Evolutionary conservation across 2,113 vertebrate species (phyloP).

Genomic region (Nibea coibor): DNA sequence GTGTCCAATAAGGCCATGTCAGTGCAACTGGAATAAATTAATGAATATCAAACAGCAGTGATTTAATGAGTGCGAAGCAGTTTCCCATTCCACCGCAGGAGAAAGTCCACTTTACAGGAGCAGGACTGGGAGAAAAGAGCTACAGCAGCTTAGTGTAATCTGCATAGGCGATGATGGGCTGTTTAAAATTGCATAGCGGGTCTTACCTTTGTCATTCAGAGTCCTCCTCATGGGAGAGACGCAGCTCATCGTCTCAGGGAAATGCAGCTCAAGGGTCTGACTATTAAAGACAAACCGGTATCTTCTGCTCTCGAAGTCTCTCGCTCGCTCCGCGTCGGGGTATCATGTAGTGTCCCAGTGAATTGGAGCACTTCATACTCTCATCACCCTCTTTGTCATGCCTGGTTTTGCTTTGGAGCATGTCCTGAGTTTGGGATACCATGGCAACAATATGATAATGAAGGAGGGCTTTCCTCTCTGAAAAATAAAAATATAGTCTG

Average conservation of each 20-base stretch:
- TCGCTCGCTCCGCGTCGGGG: background rate
- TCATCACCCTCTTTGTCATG: slow-evolving; percentile 48
- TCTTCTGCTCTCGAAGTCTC: background rate
- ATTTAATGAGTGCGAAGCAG: slow-evolving; percentile 61
- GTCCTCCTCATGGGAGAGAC: slow-evolving; percentile 31
- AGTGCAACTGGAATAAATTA: slow-evolving; percentile 62
- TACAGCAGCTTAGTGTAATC: slow-evolving; percentile 74
- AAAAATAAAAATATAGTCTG: background rate
- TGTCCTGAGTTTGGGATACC: slow-evolving; percentile 62
- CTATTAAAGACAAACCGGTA: background rate
- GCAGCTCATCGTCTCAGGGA: slow-evolving; percentile 45
- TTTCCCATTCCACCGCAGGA: slow-evolving; percentile 25
- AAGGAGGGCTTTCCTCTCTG: slow-evolving; percentile 31
- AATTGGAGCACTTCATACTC: slow-evolving; percentile 15
- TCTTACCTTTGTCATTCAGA: slow-evolving; percentile 72
- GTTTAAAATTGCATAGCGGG: slow-evolving; percentile 74
- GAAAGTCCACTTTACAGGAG: slow-evolving; percentile 66
- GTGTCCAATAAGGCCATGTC: slow-evolving; percentile 51
- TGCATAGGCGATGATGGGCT: slow-evolving; percentile 66
- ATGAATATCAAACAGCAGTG: slow-evolving; percentile 67
- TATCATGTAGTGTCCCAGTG: background rate
- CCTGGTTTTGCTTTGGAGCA: slow-evolving; percentile 21
- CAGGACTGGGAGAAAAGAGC: slow-evolving; percentile 55
- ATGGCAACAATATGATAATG: slow-evolving; percentile 81
- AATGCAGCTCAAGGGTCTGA: slow-evolving; percentile 20